phyloP scores from a whole-genome alignment of 2,797 vertebrate species.

The Microcaecilia unicolor region DNA sequence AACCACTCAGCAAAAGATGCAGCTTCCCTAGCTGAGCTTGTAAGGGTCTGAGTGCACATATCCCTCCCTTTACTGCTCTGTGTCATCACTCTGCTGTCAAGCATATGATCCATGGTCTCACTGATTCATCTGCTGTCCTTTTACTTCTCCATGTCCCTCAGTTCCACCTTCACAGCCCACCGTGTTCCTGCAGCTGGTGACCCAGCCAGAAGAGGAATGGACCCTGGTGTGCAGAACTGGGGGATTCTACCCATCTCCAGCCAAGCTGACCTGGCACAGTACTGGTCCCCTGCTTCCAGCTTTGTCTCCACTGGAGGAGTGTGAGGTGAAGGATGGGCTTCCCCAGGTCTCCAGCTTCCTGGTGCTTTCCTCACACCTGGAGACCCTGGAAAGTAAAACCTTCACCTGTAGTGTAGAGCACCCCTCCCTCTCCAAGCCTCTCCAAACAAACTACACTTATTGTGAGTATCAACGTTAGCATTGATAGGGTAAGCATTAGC shows the following conservation, averaged over 20 bases:
- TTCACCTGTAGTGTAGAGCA: background rate
- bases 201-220: background rate
- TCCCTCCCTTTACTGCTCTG: too few relatives aligned
- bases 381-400: background rate
- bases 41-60: too few relatives aligned
- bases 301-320: background rate
- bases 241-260: background rate
- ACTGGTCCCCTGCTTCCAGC: background rate
- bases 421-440: background rate
- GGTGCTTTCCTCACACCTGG: too few relatives aligned
- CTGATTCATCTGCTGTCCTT: background rate
- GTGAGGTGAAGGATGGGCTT: background rate
- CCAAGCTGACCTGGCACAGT: background rate
- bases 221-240: background rate
- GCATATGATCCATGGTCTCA: too few relatives aligned
- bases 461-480: too few relatives aligned
- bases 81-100: too few relatives aligned
- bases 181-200: background rate
- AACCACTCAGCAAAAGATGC: too few relatives aligned
- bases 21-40: too few relatives aligned
- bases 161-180: background rate
- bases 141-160: background rate
- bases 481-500: too few relatives aligned
- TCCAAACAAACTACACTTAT: background rate
- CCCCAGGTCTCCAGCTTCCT: background rate